A percentile compares a stretch with the other conserved stretches of the same genome.
These are phyloP conservation scores for Clepsis dumicolana DNA, from an alignment of 2,888 invertebrate genomes.

Conservation along the genomic window DNA sequence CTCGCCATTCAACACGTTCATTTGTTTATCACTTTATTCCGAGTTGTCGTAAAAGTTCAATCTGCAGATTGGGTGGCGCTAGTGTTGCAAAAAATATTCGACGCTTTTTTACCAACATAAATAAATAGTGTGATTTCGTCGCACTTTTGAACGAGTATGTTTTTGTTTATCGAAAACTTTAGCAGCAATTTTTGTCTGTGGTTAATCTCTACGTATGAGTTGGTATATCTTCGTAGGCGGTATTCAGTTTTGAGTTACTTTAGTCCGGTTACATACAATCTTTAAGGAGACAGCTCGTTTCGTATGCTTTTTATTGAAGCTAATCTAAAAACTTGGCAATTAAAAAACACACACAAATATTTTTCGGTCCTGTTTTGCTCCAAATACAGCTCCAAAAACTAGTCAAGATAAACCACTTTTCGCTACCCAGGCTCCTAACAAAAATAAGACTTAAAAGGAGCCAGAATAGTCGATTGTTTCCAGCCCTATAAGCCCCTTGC, in stretches of 20 bases:
- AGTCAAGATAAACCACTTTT: neutral
- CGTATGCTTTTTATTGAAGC: no score
- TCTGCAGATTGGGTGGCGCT: constrained; percentile 38
- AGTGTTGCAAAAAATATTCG: neutral
- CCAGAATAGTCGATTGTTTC: neutral
- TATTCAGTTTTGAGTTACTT: no score
- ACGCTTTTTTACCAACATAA: neutral
- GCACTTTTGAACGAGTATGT: neutral
- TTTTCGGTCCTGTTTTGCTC: no score
- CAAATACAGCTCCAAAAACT: no score
- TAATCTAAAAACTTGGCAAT: no score
- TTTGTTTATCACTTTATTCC: constrained; percentile 41
- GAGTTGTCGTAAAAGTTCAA: constrained; percentile 37
- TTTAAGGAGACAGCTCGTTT: no score
- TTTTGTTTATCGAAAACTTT: no score
- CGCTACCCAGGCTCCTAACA: neutral
- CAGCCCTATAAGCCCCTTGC: neutral
- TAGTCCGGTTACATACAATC: no score
- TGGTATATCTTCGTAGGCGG: no score
- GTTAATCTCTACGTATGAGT: no score
- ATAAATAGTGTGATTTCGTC: neutral
- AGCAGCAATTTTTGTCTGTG: no score
- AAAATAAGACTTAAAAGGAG: neutral
- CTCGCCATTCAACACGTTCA: constrained; percentile 27
- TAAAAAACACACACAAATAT: no score